Evolutionary conservation across 2,888 invertebrate species (phyloP), one percentile per base, ranked within the genome.

Genomic region (Balanococcus diminutus): DNA sequence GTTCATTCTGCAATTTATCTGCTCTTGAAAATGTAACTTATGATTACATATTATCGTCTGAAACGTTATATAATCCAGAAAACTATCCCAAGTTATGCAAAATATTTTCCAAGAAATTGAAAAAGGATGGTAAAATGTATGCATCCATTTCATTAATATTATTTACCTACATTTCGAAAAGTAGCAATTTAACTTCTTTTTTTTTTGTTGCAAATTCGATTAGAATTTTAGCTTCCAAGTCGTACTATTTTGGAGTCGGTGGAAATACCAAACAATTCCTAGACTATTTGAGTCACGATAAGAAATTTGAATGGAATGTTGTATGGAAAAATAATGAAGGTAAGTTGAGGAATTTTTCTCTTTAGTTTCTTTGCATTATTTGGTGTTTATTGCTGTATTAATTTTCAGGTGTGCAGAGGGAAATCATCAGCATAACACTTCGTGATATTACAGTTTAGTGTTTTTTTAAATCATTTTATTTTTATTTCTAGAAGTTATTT

Each of bases 231-330:
- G 98, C 97, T 84, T 98, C 96, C 2, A 99, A 98, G 92, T 93
- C 93, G 16, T 94, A 95, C 90, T 99, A 99, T 90, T 98, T 98
- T 91, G 98, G 98, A 87, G 96, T 98, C 28, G 98, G 98, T 14
- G 98, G 98, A 83, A 94, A 96, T 14, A 91, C 94, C 61, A 91
- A 93, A 87, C 92, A 94, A 88, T 98, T 98, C 91, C 93, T 94
- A 90, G 90, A 92, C 75, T 89, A 92, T 83, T 88, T 97, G 6
- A 89, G 91, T 86, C 90, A 92, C 88, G 90, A 31, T 8, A 11
- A 90, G 31, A 88, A 90, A 67, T 93, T 96, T 88, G 89, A 91
- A 32, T 90, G 91, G 87, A 90, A 91, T 88, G 90, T 91, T 42
- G 91, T 93, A 84, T 95, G 95, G 95, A 92, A 91, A 89, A 93